These are phyloP conservation scores for Venustoraphidia nigricollis DNA, from an alignment of 2,888 invertebrate species.

Conservation along the genomic window DNA sequence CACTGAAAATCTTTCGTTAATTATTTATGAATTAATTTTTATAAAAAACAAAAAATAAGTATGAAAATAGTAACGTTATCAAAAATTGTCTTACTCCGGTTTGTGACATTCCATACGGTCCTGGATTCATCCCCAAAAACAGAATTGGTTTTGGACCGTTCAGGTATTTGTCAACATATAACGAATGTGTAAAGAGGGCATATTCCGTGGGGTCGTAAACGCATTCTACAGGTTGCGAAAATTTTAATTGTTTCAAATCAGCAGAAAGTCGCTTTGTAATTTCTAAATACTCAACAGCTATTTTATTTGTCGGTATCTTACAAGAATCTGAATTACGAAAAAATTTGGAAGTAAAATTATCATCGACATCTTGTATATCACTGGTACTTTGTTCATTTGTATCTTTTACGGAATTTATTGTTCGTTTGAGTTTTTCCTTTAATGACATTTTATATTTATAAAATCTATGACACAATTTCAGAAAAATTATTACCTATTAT, in stretches of 20 bases:
- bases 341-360: constrained; percentile 1
- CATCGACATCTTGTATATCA: neutral
- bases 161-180: constrained; percentile 59
- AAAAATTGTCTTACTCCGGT: constrained; percentile 52
- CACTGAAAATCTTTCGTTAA: neutral
- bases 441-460: neutral
- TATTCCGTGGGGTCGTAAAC: constrained; percentile 81
- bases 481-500: too few relatives aligned
- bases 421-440: neutral
- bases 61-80: neutral
- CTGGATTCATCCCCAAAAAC: constrained; percentile 90
- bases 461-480: neutral
- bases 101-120: constrained; percentile 94
- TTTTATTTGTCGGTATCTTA: too few relatives aligned
- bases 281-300: too few relatives aligned
- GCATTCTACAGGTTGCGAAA: constrained; percentile 36
- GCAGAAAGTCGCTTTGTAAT: too few relatives aligned
- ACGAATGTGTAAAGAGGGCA: constrained; percentile 60
- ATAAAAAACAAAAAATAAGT: constrained; percentile 1
- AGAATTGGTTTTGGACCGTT: constrained; percentile 51
- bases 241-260: constrained; percentile 20
- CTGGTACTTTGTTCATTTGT: neutral
- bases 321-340: too few relatives aligned
- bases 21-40: neutral
- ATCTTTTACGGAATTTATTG: neutral